These are phyloP conservation scores for Hemistola chrysoprasaria DNA, from an alignment of 2,888 invertebrate genomes.

Conservation along the genomic window DNA sequence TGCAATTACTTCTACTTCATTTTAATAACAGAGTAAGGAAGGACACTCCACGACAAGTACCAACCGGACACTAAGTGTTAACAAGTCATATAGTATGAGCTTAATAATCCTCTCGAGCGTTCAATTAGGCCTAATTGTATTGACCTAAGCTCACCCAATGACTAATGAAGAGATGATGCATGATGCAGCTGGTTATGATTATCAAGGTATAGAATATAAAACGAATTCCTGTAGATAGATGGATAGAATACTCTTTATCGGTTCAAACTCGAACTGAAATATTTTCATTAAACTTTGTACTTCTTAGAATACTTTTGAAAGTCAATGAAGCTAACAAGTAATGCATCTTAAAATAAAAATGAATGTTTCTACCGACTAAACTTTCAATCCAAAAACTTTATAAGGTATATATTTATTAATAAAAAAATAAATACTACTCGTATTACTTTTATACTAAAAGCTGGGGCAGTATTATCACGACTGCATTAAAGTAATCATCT, in stretches of 20 bases:
- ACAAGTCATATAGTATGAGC: conserved; percentile 32
- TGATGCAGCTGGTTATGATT: conserved; percentile 35
- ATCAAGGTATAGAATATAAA: too few species aligned
- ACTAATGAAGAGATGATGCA: conserved; percentile 72
- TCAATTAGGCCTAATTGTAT: conserved; percentile 77
- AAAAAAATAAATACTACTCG: too few species aligned
- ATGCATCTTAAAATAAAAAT: too few species aligned
- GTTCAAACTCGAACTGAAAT: too few species aligned
- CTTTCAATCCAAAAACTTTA: too few species aligned
- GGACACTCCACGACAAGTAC: conserved; percentile 27
- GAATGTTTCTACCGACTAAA: too few species aligned
- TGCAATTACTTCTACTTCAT: neutral
- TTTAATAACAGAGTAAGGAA: conserved; percentile 20
- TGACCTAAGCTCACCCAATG: conserved; percentile 75
- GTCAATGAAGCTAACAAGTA: too few species aligned
- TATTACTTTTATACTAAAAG: neutral
- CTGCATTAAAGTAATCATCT: conserved; percentile 12
- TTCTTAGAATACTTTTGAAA: too few species aligned
- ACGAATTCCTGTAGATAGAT: too few species aligned
- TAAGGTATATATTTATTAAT: too few species aligned
- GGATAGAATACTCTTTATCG: too few species aligned
- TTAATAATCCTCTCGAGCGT: conserved; percentile 58
- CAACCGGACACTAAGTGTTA: conserved; percentile 29
- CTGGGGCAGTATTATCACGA: conserved; percentile 1
- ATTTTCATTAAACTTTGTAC: too few species aligned